These are phyloP conservation scores for Sciurus vulgaris DNA, from an alignment of 2,797 vertebrate species.

Conservation along the genomic window DNA sequence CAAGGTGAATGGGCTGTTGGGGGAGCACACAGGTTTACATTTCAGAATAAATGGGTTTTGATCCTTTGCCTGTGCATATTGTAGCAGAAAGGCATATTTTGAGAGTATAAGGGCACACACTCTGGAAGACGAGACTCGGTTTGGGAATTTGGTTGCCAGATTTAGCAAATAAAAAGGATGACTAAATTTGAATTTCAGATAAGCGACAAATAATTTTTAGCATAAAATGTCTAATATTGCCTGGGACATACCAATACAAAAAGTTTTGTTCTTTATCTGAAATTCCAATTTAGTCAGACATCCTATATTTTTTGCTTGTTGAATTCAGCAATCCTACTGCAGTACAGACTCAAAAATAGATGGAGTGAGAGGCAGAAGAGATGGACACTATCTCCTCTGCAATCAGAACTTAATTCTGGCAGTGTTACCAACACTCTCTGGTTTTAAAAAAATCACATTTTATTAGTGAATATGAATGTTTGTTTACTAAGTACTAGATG, in stretches of 20 bases:
- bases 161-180: not conserved
- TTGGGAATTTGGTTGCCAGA: not conserved
- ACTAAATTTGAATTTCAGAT: constrained; percentile 42
- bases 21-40: not conserved
- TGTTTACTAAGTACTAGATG: constrained; percentile 34
- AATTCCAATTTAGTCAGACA: constrained; percentile 42
- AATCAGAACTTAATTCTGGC: constrained; percentile 24
- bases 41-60: not conserved
- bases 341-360: not conserved
- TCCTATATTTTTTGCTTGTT: not conserved
- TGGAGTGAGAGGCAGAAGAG: not conserved
- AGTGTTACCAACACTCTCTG: not conserved
- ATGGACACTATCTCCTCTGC: not conserved
- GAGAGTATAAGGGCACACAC: not conserved
- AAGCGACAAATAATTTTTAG: constrained; percentile 6
- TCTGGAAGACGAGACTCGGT: not conserved
- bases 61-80: not conserved
- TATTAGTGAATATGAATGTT: constrained; percentile 36
- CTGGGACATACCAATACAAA: not conserved
- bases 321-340: not conserved
- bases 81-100: constrained; percentile 24
- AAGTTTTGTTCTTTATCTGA: not conserved
- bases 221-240: not conserved
- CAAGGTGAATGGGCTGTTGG: not conserved
- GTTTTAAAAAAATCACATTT: constrained; percentile 18